Evolutionary conservation across 1,140 invertebrate genomes (phyloP), one percentile per base, ranked within the genome.

Genomic region (Rhagoletis pomonella): DNA sequence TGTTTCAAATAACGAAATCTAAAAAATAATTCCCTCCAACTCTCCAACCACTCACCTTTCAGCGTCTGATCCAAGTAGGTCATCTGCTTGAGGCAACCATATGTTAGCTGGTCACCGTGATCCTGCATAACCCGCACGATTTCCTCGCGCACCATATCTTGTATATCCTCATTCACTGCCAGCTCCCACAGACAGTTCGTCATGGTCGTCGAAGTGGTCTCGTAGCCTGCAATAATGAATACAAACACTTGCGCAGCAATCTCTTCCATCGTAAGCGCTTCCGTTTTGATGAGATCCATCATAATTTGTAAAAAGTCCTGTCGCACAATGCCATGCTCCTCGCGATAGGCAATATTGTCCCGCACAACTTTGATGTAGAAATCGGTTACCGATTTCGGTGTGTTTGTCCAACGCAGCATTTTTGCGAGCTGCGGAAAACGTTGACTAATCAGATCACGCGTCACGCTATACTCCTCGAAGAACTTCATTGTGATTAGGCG

Each of bases 81-180:
- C 90, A 93, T 92, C 50, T 91, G 85, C 1, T 87, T 86, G 9
- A 93, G 73, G 10, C 88, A 86, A 3, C 93, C 93, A 86, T 93
- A 93, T 3, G 88, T 92, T 1, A 93, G 65, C 59, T 89, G 86
- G 1, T 86, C 47, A 29, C 88, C 84, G 5, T 90, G 64, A 29
- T 87, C 73, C 4, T 89, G 81, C 0, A 91, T 64, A 17, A 88
- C 89, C 0, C 88, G 50, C 4, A 92, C 88, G 1, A 95, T 93
- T 90, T 95, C 94, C 3, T 93, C 85, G n/a, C 94, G 91, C 0
- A 94, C 62, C 84, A 93, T 94, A 0, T 91, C 64, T 87, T 95
- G 95, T 1, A 94, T 89, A 0, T 94, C 93, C 14, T 88, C 91
- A 87, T 95, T 90, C 2, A 87, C 9, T 0, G 91, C 91, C 69